phyloP scores from a whole-genome alignment of 37 sponge, comb jelly and placozoan genomes.

The Beroe ovata region DNA sequence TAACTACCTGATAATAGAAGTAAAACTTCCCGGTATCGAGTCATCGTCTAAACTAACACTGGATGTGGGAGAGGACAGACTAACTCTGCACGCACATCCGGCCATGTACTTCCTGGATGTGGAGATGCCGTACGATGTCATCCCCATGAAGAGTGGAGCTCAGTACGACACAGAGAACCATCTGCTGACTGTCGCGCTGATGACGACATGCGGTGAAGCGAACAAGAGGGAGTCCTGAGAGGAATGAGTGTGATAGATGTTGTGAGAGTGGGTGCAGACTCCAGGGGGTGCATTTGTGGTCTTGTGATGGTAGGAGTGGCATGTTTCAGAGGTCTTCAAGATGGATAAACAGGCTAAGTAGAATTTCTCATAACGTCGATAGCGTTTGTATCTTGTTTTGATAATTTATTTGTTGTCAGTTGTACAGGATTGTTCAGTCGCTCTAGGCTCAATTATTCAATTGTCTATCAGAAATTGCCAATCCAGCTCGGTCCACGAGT shows the following conservation, averaged over 20 bases:
- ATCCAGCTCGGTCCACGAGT: too few relatives aligned
- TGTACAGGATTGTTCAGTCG: too few relatives aligned
- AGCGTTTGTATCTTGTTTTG: too few relatives aligned
- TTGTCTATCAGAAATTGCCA: too few relatives aligned
- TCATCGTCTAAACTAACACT: constrained; percentile 48
- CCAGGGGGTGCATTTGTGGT: too few relatives aligned
- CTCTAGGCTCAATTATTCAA: too few relatives aligned
- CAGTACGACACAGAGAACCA: constrained; percentile 43
- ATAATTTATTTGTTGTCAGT: too few relatives aligned
- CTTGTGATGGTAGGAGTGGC: too few relatives aligned
- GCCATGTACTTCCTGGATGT: constrained; percentile 62
- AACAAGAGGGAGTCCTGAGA: not conserved
- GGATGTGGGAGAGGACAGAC: constrained; percentile 51
- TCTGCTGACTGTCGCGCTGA: constrained; percentile 25
- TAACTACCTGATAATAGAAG: constrained; percentile 63
- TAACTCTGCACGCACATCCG: constrained; percentile 50
- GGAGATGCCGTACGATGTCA: constrained; percentile 43
- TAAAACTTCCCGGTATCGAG: constrained; percentile 23
- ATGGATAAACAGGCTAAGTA: too few relatives aligned
- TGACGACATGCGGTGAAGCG: constrained; percentile 3
- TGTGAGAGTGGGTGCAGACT: too few relatives aligned
- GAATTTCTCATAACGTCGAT: too few relatives aligned
- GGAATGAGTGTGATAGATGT: not conserved
- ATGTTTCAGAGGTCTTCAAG: too few relatives aligned
- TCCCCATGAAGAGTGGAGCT: constrained; percentile 54